Conservation (phyloP, 1,140 invertebrate species). For the Drosophila jambulina region DNA sequence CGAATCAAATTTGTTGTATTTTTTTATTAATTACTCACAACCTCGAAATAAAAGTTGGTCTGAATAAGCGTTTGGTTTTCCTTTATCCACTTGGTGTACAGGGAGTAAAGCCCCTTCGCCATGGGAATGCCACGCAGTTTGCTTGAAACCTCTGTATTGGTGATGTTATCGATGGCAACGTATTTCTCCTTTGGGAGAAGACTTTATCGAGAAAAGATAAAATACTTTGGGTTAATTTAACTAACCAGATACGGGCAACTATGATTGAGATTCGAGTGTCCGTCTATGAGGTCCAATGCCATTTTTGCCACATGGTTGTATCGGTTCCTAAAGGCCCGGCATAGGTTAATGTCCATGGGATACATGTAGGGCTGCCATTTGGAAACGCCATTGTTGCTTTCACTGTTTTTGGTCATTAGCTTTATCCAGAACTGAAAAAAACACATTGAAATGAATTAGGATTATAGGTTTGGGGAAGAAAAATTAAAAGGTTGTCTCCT, state of each 20-base stretch:
- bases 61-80: slow-evolving; percentile 13
- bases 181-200: slow-evolving; percentile 18
- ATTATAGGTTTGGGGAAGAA: too few species aligned
- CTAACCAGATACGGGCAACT: slow-evolving; percentile 50
- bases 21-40: background rate
- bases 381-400: background rate
- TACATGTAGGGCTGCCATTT: slow-evolving; percentile 51
- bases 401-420: slow-evolving; percentile 25
- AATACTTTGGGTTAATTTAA: background rate
- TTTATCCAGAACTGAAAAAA: slow-evolving; percentile 4
- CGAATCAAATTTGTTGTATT: too few species aligned
- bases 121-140: slow-evolving; percentile 31
- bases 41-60: slow-evolving; percentile 9
- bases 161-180: slow-evolving; percentile 33
- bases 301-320: slow-evolving; percentile 45
- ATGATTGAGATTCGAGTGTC: slow-evolving; percentile 48
- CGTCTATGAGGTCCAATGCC: slow-evolving; percentile 9
- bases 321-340: slow-evolving; percentile 19
- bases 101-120: slow-evolving; percentile 20
- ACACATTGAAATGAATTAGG: too few species aligned
- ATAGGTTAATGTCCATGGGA: slow-evolving; percentile 30
- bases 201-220: background rate
- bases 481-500: background rate
- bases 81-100: slow-evolving; percentile 16
- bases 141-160: slow-evolving; percentile 29